A percentile compares a stretch with the other conserved stretches of the same genome.
phyloP scores from a whole-genome alignment of 2,888 invertebrate genomes.

The Brenthis hecate region DNA sequence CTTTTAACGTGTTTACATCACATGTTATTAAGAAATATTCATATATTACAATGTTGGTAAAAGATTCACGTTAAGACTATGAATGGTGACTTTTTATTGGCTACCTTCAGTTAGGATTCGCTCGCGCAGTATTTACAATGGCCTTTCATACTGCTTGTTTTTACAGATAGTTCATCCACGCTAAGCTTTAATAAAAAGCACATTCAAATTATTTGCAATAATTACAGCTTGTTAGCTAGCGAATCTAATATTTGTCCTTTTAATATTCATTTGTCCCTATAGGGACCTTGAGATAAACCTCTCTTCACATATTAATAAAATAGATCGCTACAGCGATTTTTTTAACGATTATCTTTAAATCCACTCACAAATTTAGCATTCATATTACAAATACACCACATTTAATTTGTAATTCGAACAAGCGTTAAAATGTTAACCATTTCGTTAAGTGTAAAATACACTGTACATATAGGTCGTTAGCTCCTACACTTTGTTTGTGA shows the following conservation, averaged over 20 bases:
- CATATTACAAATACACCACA: too few species aligned
- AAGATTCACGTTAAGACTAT: not conserved
- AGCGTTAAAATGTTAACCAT: not conserved
- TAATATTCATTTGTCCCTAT: not conserved
- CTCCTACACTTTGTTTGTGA: conserved; percentile 8
- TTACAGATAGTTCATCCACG: conserved; percentile 31
- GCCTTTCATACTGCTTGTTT: conserved; percentile 28
- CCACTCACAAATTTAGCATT: too few species aligned
- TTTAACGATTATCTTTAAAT: too few species aligned
- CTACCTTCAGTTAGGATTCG: conserved; percentile 13
- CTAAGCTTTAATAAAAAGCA: conserved; percentile 21
- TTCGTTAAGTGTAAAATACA: not conserved
- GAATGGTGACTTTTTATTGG: conserved; percentile 5
- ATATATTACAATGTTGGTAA: conserved; percentile 7
- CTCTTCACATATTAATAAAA: conserved; percentile 10
- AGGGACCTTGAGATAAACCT: not conserved
- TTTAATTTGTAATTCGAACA: not conserved
- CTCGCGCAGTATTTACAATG: conserved; percentile 33
- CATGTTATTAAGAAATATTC: not conserved
- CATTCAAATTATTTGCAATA: conserved; percentile 18
- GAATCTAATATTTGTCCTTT: conserved; percentile 13
- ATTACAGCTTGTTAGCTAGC: conserved; percentile 26
- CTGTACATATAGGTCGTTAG: not conserved
- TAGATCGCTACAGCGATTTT: not conserved
- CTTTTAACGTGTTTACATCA: conserved; percentile 1